phyloP scores from a whole-genome alignment of 2,797 vertebrate species.

The Agapornis canus region DNA sequence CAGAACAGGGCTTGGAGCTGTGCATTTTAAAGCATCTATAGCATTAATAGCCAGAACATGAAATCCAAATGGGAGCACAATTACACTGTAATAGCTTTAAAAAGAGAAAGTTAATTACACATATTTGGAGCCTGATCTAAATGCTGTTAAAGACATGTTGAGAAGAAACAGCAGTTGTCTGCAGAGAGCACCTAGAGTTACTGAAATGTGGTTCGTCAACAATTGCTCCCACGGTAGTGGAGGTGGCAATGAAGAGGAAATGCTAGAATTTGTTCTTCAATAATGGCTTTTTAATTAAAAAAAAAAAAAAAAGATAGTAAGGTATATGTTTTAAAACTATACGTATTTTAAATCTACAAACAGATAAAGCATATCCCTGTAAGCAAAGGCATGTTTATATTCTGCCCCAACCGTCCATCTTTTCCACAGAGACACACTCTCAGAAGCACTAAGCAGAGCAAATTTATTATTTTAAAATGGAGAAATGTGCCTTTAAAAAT shows the following conservation, averaged over 20 bases:
- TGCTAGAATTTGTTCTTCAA: not conserved
- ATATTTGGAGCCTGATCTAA: not conserved
- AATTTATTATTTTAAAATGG: not conserved
- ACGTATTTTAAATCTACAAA: not conserved
- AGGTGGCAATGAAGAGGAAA: slow-evolving; percentile 9
- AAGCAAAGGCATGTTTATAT: not conserved
- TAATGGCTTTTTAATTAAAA: not conserved
- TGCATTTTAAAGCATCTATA: not conserved
- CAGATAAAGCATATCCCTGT: not conserved
- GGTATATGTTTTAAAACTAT: not conserved
- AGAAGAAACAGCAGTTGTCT: not conserved
- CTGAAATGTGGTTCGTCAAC: not conserved
- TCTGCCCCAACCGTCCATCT: not conserved
- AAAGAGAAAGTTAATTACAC: not conserved
- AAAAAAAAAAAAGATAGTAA: not conserved
- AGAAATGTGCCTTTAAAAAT: not conserved
- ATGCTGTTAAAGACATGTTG: not conserved
- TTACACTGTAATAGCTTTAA: not conserved
- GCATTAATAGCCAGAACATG: not conserved
- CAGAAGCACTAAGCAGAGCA: not conserved
- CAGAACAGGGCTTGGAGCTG: not conserved
- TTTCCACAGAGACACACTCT: not conserved
- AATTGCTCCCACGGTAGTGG: not conserved
- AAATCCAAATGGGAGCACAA: not conserved
- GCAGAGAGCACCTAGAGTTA: slow-evolving; percentile 9